Percentiles rank a stretch among this genome's conserved stretches.
These are phyloP conservation scores for Dreissena rostriformis DNA, from an alignment of 1,140 invertebrate species.

Conservation along the genomic window DNA sequence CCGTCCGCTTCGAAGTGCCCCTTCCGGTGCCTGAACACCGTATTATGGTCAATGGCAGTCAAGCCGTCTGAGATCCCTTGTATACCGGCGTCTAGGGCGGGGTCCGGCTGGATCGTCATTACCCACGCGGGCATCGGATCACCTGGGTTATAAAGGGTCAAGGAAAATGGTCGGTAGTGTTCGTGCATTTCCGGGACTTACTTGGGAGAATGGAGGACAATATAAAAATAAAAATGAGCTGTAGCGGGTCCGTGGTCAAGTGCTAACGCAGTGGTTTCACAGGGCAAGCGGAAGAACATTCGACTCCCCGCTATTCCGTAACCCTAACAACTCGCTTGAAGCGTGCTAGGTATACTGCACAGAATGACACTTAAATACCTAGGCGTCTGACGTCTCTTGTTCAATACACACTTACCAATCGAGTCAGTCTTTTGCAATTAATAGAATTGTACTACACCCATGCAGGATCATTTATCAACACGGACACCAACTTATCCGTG, in stretches of 20 bases:
- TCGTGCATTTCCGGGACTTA: not conserved
- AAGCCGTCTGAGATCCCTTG: constrained; percentile 14
- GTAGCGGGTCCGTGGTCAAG: too few species aligned
- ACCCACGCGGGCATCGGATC: constrained; percentile 4
- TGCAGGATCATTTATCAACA: too few species aligned
- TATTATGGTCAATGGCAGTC: not conserved
- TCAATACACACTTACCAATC: too few species aligned
- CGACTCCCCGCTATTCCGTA: not conserved
- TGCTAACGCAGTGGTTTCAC: not conserved
- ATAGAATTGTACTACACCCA: too few species aligned
- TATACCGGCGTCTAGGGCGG: constrained; percentile 1
- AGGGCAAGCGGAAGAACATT: not conserved
- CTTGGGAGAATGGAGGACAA: not conserved
- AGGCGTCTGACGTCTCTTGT: too few species aligned
- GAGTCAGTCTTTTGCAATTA: too few species aligned
- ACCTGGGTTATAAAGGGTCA: not conserved
- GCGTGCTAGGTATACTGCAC: too few species aligned
- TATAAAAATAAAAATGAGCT: too few species aligned
- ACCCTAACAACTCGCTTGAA: too few species aligned
- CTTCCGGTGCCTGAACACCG: not conserved
- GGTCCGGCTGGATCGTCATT: constrained; percentile 5
- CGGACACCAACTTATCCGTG: too few species aligned
- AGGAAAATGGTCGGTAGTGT: not conserved
- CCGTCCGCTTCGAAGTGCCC: constrained; percentile 31
- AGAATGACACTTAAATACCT: too few species aligned